phyloP scores from a whole-genome alignment of 2,113 vertebrate genomes.

The Empidonax alnorum region DNA sequence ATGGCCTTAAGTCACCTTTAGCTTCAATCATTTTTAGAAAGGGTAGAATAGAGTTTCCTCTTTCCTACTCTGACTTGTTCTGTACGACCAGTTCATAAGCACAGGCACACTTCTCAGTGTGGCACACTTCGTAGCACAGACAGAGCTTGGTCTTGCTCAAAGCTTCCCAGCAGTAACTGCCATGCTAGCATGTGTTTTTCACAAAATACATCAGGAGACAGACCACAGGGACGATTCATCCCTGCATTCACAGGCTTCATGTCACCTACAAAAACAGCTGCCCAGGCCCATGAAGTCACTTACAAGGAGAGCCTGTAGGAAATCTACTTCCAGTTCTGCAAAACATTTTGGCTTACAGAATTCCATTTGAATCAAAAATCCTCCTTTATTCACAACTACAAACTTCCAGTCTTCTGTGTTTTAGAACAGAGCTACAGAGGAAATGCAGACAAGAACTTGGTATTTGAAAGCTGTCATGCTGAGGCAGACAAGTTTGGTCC shows the following conservation, averaged over 20 bases:
- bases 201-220: neutral
- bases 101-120: neutral
- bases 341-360: neutral
- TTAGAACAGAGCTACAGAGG: neutral
- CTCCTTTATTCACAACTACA: neutral
- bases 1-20: neutral
- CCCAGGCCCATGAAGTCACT: neutral
- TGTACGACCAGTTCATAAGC: neutral
- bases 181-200: neutral
- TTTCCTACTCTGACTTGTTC: neutral
- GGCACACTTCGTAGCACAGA: neutral
- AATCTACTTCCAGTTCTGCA: neutral
- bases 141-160: neutral
- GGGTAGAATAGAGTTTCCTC: neutral
- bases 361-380: neutral
- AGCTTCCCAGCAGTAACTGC: neutral
- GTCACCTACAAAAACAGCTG: neutral
- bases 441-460: neutral
- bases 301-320: neutral
- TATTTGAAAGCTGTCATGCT: neutral
- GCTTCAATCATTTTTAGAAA: neutral
- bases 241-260: accelerated
- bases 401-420: neutral
- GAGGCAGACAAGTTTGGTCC: neutral
- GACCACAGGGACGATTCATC: accelerated